Evolutionary conservation across 2,113 vertebrate genomes (phyloP), one percentile per base, ranked within the genome.

Genomic region (Hystrix brachyura): DNA sequence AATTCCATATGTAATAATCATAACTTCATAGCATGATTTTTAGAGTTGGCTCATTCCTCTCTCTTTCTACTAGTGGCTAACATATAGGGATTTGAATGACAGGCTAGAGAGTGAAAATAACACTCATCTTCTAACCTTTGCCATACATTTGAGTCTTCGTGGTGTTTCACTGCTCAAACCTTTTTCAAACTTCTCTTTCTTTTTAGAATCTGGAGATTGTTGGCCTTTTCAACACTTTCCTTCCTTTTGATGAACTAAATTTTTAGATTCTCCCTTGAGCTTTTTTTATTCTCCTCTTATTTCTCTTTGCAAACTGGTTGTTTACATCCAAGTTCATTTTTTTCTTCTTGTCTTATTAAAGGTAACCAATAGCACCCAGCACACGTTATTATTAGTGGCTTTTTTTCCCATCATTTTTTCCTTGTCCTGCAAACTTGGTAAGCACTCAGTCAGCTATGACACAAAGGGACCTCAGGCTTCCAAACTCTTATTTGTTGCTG

Each of bases 241-340:
- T 79, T 55, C 25, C 1, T 13, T 86, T 78, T 46, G 3, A 57
- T 91, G 32, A 21, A n/a, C 67, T 21, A 62, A 46, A 59, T 43
- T 72, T 48, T 67, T 92, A 71, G 67, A 53, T 87, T 84, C 25
- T 79, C 15, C 21, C n/a, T 72, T 71, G 59, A 62, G 43, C 3
- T 48, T 4, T 64, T 14, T 11, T 80, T 88, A 53, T 62, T 34
- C n/a, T 46, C 59, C n/a, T 46, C 59, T 81, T 51, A 34, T 87
- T 74, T 87, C 65, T 95, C n/a, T 46, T 88, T 81, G 9, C 59
- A 85, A 83, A 93, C 46, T 87, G 25, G 11, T 51, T 85, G 43
- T 23, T 88, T 32, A 55, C 27, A 85, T 15, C 23, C 60, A 85
- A 55, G 38, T 17, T 85, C 13, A 13, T 55, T 43, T 25, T 43